phyloP scores from a whole-genome alignment of 2,797 vertebrate genomes.

The Aldrovandia affinis region DNA sequence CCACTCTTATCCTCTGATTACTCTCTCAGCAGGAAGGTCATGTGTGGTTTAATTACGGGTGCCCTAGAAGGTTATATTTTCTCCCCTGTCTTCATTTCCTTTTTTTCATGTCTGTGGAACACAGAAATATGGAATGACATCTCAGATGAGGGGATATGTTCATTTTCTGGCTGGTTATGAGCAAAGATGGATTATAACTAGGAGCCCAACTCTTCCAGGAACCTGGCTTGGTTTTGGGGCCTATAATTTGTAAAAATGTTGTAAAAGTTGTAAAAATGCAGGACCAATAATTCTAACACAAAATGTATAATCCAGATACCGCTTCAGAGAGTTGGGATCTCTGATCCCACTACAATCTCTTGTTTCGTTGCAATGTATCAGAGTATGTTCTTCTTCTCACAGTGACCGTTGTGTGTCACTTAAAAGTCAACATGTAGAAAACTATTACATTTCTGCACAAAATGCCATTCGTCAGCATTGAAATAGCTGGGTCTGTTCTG shows the following conservation, averaged over 20 bases:
- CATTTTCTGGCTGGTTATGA: neutral
- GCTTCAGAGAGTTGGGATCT: neutral
- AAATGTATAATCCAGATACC: neutral
- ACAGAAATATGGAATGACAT: neutral
- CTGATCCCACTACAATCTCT: neutral
- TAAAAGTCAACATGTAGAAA: neutral
- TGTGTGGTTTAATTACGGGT: neutral
- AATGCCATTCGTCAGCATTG: no score
- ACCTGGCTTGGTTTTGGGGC: neutral
- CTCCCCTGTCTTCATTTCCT: no score
- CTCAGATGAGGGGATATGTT: neutral
- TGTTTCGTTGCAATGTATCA: neutral
- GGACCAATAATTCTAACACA: neutral
- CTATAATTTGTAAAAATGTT: neutral
- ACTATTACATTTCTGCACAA: neutral
- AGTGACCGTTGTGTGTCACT: neutral
- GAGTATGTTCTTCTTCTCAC: neutral
- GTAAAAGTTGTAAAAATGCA: neutral
- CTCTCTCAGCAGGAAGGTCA: neutral
- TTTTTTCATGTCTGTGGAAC: constrained; percentile 29
- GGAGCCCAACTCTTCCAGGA: neutral
- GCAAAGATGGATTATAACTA: neutral
- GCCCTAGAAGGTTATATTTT: constrained; percentile 6
- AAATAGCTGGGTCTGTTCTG: no score
- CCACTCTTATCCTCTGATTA: neutral